Conservation (phyloP, 2,113 vertebrate species). For the Murina feae region DNA sequence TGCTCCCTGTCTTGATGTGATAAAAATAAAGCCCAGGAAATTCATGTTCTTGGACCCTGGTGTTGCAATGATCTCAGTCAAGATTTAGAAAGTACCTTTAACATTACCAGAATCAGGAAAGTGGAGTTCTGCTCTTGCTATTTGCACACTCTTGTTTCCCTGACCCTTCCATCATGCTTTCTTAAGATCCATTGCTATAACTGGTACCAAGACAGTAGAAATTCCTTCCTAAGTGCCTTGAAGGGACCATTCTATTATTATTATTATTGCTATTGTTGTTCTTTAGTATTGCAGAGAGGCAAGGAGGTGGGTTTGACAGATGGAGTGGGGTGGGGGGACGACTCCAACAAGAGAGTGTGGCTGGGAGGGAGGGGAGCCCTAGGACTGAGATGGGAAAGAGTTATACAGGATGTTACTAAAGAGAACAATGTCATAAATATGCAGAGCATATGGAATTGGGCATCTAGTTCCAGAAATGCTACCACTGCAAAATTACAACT, state of each 20-base stretch:
- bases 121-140: background rate
- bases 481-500: conserved; percentile 41
- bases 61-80: background rate
- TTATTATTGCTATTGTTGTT: background rate
- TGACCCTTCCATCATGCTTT: background rate
- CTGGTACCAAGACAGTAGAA: background rate
- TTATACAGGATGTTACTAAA: background rate
- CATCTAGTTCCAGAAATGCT: background rate
- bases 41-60: background rate
- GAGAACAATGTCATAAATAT: conserved; percentile 20
- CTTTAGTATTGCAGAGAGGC: background rate
- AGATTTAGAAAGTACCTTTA: background rate
- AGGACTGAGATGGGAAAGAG: background rate
- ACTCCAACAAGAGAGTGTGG: background rate
- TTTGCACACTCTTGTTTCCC: background rate
- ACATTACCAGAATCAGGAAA: background rate
- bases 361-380: background rate
- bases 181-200: background rate
- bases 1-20: background rate
- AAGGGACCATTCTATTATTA: background rate
- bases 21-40: background rate
- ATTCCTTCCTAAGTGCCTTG: background rate
- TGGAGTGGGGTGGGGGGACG: background rate
- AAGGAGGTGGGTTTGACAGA: background rate
- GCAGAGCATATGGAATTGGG: background rate